These are phyloP conservation scores for Agelaius tricolor DNA, from an alignment of 2,113 vertebrate genomes.

Conservation along the genomic window DNA sequence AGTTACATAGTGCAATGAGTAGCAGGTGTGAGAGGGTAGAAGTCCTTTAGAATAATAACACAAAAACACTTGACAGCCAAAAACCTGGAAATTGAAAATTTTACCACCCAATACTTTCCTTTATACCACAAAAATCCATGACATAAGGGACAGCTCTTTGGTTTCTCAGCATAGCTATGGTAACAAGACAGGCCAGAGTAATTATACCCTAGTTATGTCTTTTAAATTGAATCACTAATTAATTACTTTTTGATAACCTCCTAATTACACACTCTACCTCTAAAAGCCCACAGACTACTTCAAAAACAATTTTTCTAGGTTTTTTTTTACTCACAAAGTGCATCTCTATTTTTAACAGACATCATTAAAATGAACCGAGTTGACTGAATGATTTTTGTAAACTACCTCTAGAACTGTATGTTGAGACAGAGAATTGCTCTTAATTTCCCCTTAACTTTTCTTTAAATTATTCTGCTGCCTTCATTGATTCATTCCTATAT, in stretches of 20 bases:
- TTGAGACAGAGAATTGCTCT: not conserved
- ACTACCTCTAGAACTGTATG: not conserved
- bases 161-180: accelerated
- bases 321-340: not conserved
- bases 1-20: not conserved
- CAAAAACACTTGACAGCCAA: not conserved
- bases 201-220: not conserved
- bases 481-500: not conserved
- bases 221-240: not conserved
- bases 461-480: not conserved
- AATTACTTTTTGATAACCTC: not conserved
- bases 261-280: not conserved
- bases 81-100: not conserved
- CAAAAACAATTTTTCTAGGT: not conserved
- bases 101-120: not conserved
- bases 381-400: not conserved
- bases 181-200: not conserved
- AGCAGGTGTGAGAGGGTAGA: not conserved
- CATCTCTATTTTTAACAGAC: not conserved
- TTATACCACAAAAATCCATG: not conserved
- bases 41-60: not conserved
- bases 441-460: not conserved
- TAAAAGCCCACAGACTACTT: not conserved
- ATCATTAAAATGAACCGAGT: not conserved
- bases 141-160: not conserved